Base-by-base conservation (phyloP, 2,113 vertebrate species). In the Diphyllodes magnificus region DNA sequence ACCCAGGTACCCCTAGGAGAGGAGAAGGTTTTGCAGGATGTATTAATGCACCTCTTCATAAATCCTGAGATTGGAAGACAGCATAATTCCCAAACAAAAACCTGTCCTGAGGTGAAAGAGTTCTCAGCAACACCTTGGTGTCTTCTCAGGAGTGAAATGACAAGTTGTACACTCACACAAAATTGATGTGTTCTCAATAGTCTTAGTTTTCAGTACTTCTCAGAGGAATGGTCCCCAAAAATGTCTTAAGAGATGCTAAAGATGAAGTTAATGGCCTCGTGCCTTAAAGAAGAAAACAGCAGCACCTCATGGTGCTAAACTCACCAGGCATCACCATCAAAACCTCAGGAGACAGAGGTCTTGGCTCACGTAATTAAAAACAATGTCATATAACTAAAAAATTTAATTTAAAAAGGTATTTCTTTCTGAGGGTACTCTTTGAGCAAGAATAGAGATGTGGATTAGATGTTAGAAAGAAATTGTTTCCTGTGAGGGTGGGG, bases 401-500 rank as follows among this genome's bases (percentile, higher is more conserved):
- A 39, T 39, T 39, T 39, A 39, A 35, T 35, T 2, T 0, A 25
- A 64, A 31, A 35, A 33, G 2, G 1, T 15, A 7, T 19, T 57
- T n/a, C 6, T 63, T 63, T 57, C n/a, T n/a, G 15, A 40, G 33
- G 21, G 2, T 39, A 45, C 22, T 71, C 11, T 49, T 88, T 49
- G n/a, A 81, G 24, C 9, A 90, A 65, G 21, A 73, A 7, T 0
- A 80, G 39, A n/a, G 15, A 17, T 12, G 45, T 75, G 39, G 33
- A 39, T 68, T 7, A 11, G 20, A 35, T 31, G 8, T 31, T 3
- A 19, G 45, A 66, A 54, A 35, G 11, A 31, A 60, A 31, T 61
- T 17, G 0, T 23, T 68, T 13, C 14, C 30, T 47, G 4, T 10
- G 39, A 60, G 30, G 13, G 7, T 68, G 20, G 9, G 0, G 0